Percentiles rank a stretch among this genome's conserved stretches.
These are phyloP conservation scores for Luidia sarsii DNA, from an alignment of 53 echinoderm and acorn worm species.

Conservation along the genomic window DNA sequence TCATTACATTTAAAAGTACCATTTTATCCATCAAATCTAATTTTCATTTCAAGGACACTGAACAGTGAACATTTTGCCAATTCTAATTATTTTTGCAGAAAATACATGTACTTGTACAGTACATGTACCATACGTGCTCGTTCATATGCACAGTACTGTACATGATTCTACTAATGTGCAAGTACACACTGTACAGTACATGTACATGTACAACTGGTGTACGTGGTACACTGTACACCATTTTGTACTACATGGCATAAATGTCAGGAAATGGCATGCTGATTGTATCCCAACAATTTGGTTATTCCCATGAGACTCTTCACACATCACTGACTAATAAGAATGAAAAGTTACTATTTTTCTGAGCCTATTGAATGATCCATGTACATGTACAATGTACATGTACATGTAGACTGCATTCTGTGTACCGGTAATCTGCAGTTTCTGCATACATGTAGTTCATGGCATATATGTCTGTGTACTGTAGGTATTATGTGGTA, in stretches of 20 bases:
- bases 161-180: no score
- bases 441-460: background rate
- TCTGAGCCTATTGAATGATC: background rate
- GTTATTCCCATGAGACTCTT: conserved; percentile 19
- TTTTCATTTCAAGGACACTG: no score
- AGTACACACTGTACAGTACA: no score
- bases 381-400: conserved; percentile 18
- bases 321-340: conserved; percentile 26
- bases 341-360: background rate
- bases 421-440: no score
- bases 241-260: conserved; percentile 5
- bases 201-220: background rate
- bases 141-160: no score
- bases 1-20: no score
- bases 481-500: background rate
- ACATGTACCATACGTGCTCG: no score
- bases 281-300: background rate
- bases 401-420: background rate
- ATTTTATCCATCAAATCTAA: no score
- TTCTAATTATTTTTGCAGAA: no score
- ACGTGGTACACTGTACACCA: background rate
- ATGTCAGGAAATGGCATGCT: no score
- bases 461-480: background rate
- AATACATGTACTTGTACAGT: background rate
- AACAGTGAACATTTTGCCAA: no score